Base-by-base conservation (phyloP, 2,797 vertebrate genomes). In the Takifugu ocellatus region DNA sequence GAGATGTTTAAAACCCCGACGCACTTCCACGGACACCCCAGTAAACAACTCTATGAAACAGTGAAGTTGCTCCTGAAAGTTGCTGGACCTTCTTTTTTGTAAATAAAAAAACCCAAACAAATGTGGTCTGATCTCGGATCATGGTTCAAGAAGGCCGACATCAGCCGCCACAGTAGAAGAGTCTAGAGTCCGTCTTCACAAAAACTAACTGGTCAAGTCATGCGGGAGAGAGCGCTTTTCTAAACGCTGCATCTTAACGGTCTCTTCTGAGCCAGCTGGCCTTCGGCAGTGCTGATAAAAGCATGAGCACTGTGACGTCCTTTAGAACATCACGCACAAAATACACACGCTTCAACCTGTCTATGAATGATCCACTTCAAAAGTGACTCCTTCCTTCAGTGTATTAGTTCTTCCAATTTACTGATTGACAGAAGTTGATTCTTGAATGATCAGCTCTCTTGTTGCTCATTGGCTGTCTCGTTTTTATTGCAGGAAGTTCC, bases 401-500 rank as follows among this genome's bases (percentile, higher is more conserved):
- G 71, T 83, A 74, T 77, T 72, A 78, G 80, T 66, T 81, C 68
- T 84, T 82, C 72, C 82, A 75, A 83, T 82, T 83, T 81, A 86
- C 82, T 86, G 76, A 84, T 85, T 88, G 86, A 85, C 84, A 88
- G 84, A 87, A 93, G 92, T 94, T 92, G 89, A 93, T 91, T 91
- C 92, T 92, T 95, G 93, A 97, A 94, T 96, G 94, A 95, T 94
- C 93, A 96, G 96, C 94, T 96, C 93, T 95, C 95, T 94, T 96
- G 94, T 95, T 96, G 96, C 95, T 98, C 94, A 98, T 98, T 97
- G 95, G 96, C 94, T 98, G 97, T 98, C 94, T 99, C 93, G 92
- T 99, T 98, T 99, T 98, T 96, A 96, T 99, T 99, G 94, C 96
- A 99, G 96, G 96, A 96, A 90, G 94, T 97, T 98, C 94, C 96